Evolutionary conservation across 1,140 invertebrate species (phyloP).

Genomic region (Drosophila tristis): DNA sequence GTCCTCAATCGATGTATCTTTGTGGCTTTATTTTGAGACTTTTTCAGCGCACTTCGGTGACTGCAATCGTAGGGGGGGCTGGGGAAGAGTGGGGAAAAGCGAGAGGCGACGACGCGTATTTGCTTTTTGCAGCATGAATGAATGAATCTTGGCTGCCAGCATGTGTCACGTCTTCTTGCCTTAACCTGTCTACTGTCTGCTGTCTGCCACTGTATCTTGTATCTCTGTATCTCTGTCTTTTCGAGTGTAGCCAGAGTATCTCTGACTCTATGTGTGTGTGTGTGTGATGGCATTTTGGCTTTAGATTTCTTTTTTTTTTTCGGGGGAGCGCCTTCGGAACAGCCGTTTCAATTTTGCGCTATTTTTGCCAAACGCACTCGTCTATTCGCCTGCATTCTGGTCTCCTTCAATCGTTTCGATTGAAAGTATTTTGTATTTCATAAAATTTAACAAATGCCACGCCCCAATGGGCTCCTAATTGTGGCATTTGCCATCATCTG

Average conservation of each 20-base stretch:
- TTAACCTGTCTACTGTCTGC: constrained; percentile 31
- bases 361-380: constrained; percentile 57
- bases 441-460: constrained; percentile 41
- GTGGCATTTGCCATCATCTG: constrained; percentile 65
- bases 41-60: constrained; percentile 30
- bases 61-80: constrained; percentile 37
- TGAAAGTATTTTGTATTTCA: constrained; percentile 54
- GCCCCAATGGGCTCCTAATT: constrained; percentile 41
- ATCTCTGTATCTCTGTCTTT: constrained; percentile 33
- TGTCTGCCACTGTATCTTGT: constrained; percentile 12
- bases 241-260: not conserved
- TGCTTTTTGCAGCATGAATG: constrained; percentile 70
- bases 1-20: constrained; percentile 46
- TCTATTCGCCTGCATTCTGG: constrained; percentile 47
- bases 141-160: constrained; percentile 61
- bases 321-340: constrained; percentile 24
- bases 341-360: constrained; percentile 70
- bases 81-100: constrained; percentile 25
- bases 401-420: constrained; percentile 49
- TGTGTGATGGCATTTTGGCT: constrained; percentile 52
- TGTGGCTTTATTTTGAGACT: constrained; percentile 39
- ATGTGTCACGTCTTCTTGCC: constrained; percentile 50
- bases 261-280: constrained; percentile 12
- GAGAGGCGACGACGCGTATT: constrained; percentile 44
- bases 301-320: constrained; percentile 43